phyloP scores from a whole-genome alignment of 2,797 vertebrate species.

The Sandelia bainsii region DNA sequence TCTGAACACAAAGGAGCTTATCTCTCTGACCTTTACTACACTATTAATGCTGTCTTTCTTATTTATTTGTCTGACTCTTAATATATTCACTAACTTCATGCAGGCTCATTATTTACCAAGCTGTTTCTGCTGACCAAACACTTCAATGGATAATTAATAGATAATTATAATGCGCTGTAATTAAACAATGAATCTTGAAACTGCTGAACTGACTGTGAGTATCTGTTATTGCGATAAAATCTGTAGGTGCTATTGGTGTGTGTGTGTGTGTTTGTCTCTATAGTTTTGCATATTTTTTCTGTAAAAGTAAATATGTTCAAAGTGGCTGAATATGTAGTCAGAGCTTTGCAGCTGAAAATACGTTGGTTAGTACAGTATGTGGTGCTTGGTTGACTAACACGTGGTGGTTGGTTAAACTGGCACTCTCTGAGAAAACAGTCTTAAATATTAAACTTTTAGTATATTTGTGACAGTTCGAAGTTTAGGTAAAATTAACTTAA shows the following conservation, averaged over 20 bases:
- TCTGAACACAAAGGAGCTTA: conserved; percentile 36
- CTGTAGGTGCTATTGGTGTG: conserved; percentile 10
- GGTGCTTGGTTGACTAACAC: not conserved
- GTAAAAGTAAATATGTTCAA: conserved; percentile 11
- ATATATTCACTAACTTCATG: conserved; percentile 62
- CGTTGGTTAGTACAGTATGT: not conserved
- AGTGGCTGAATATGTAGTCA: not conserved
- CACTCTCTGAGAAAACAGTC: not conserved
- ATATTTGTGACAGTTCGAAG: too few relatives aligned
- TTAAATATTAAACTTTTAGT: not conserved
- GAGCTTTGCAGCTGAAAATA: not conserved
- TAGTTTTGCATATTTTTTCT: not conserved
- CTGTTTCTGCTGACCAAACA: conserved; percentile 74
- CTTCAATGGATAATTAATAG: conserved; percentile 70
- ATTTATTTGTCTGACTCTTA: conserved; percentile 56
- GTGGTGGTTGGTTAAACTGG: not conserved
- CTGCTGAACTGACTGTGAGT: conserved; percentile 58
- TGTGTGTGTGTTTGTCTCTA: not conserved
- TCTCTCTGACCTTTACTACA: conserved; percentile 59
- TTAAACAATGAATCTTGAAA: conserved; percentile 65
- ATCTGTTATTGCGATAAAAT: conserved; percentile 33
- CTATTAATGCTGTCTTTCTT: conserved; percentile 23
- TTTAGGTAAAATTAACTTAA: too few relatives aligned
- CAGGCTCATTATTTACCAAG: conserved; percentile 67
- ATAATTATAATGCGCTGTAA: conserved; percentile 66